phyloP scores from a whole-genome alignment of 2,888 invertebrate genomes.

The Alsophila aescularia region DNA sequence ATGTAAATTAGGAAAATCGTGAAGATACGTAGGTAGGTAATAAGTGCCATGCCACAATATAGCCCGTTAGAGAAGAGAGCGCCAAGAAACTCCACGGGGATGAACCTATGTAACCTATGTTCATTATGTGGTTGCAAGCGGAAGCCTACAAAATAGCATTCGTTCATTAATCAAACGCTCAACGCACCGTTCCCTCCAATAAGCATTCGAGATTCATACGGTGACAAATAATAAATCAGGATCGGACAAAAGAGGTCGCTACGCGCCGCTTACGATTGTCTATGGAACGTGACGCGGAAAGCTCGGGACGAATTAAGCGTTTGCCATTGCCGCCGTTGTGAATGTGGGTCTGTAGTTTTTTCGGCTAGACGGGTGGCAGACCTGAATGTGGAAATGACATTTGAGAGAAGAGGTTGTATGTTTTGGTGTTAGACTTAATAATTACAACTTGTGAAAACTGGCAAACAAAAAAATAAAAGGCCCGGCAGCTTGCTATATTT shows the following conservation, averaged over 20 bases:
- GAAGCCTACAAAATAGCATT: not conserved
- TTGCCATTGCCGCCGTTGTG: not conserved
- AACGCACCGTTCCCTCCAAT: constrained; percentile 15
- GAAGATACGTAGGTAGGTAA: too few species aligned
- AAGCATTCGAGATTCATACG: constrained; percentile 33
- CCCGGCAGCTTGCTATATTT: too few species aligned
- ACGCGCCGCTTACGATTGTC: constrained; percentile 41
- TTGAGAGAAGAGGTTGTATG: too few species aligned
- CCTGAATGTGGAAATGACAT: not conserved
- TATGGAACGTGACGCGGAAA: constrained; percentile 70
- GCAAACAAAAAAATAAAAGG: too few species aligned
- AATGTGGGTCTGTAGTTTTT: constrained; percentile 20
- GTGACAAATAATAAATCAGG: constrained; percentile 36
- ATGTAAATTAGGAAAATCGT: too few species aligned
- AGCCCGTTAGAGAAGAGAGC: too few species aligned
- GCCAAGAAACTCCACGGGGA: too few species aligned
- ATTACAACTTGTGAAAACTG: too few species aligned
- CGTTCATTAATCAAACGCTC: not conserved
- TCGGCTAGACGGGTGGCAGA: constrained; percentile 22
- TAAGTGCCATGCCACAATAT: too few species aligned
- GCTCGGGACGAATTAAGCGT: constrained; percentile 63
- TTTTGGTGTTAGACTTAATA: too few species aligned
- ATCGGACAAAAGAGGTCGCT: constrained; percentile 35
- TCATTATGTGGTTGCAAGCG: too few species aligned
- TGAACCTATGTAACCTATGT: too few species aligned